These are phyloP conservation scores for Plusia festucae DNA, from an alignment of 2,888 invertebrate genomes.

Conservation along the genomic window DNA sequence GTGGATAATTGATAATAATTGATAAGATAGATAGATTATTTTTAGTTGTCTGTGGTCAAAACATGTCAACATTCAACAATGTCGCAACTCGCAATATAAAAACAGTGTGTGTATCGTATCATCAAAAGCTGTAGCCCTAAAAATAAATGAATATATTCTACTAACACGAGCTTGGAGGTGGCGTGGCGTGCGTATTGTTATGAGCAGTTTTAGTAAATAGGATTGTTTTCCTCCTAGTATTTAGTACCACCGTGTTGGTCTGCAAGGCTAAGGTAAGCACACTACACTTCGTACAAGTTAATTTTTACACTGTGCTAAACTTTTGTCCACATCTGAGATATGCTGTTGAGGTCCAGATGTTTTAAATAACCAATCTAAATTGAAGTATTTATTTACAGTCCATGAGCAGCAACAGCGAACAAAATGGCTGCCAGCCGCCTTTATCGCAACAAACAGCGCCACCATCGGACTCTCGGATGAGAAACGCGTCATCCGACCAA, in stretches of 20 bases:
- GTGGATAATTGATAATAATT: no score
- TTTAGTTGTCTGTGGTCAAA: no score
- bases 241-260: background rate
- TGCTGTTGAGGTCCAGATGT: background rate
- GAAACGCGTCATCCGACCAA: constrained; percentile 41
- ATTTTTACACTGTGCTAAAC: no score
- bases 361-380: background rate
- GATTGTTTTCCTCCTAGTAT: background rate
- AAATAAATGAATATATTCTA: no score
- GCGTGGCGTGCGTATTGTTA: background rate
- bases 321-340: background rate
- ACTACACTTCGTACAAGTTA: background rate
- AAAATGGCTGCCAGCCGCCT: constrained; percentile 77
- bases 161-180: background rate
- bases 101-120: no score
- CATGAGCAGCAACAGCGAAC: constrained; percentile 45
- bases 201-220: background rate
- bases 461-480: constrained; percentile 60
- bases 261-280: background rate
- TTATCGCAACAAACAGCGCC: constrained; percentile 64
- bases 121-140: no score
- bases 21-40: no score
- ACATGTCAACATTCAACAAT: no score
- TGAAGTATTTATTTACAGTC: constrained; percentile 22
- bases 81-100: no score